phyloP scores from a whole-genome alignment of 64 coral and sea anemone genomes.

The Montipora cactus region DNA sequence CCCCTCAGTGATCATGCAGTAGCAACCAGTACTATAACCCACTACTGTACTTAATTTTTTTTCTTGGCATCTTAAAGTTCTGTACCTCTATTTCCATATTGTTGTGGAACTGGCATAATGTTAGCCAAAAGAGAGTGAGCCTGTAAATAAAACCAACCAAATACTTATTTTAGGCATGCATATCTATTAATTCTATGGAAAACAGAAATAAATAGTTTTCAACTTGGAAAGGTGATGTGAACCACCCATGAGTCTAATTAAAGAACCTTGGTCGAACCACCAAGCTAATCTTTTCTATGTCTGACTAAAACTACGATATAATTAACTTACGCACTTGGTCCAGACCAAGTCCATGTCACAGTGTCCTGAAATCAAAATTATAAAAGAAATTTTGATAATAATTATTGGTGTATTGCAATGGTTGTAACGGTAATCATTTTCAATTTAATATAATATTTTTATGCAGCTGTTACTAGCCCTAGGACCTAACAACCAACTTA shows the following conservation, averaged over 20 bases:
- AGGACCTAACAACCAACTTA: no score
- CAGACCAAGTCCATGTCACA: slow-evolving; percentile 91
- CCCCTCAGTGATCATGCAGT: background rate
- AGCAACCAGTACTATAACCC: background rate
- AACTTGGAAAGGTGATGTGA: background rate
- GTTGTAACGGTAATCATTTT: no score
- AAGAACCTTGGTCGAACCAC: no score
- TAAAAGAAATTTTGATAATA: background rate
- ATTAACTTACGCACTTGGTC: slow-evolving; percentile 87
- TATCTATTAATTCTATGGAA: background rate
- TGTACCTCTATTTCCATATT: slow-evolving; percentile 87
- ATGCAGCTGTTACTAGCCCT: no score
- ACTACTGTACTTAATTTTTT: no score
- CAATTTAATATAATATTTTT: no score
- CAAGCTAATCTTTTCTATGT: no score
- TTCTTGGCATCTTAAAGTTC: background rate
- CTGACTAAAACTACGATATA: no score
- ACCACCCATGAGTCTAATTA: no score
- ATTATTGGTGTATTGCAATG: no score
- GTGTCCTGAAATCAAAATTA: slow-evolving; percentile 64
- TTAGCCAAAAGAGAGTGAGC: slow-evolving; percentile 79
- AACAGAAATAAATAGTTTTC: no score
- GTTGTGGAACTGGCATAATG: slow-evolving; percentile 87
- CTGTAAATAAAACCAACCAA: slow-evolving; percentile 21
- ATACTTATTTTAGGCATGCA: background rate